Evolutionary conservation across 1,140 invertebrate species (phyloP).

Genomic region (Bombus affinis): DNA sequence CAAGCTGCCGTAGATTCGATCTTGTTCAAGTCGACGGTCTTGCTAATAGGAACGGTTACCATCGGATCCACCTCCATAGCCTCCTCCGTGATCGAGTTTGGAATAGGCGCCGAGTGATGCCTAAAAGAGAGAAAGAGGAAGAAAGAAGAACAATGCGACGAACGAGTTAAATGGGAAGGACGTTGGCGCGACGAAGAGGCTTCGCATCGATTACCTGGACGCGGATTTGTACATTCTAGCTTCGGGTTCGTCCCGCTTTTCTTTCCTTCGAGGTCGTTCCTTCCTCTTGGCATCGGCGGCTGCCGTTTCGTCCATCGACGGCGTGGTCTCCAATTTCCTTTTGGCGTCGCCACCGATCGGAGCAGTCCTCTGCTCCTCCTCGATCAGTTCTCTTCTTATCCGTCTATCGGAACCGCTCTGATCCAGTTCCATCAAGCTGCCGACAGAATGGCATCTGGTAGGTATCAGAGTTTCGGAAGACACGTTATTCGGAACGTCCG

Average conservation of each 20-base stretch:
- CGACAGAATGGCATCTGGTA: conserved; percentile 86
- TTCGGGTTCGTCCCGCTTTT: conserved; percentile 72
- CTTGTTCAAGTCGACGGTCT: conserved; percentile 52
- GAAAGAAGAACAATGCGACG: too few relatives aligned
- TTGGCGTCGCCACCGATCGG: conserved; percentile 83
- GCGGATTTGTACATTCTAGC: conserved; percentile 67
- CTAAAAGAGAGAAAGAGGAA: conserved; percentile 30
- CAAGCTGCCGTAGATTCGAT: conserved; percentile 54
- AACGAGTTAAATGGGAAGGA: neutral
- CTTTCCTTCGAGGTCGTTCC: conserved; percentile 81
- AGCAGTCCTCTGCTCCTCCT: conserved; percentile 79
- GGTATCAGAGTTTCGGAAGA: conserved; percentile 80
- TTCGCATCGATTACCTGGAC: conserved; percentile 57
- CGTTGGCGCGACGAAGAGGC: neutral
- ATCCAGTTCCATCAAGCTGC: conserved; percentile 86
- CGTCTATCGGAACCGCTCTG: conserved; percentile 84
- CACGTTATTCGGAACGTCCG: conserved; percentile 73
- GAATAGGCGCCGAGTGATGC: conserved; percentile 76
- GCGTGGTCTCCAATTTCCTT: conserved; percentile 87
- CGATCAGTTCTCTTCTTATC: conserved; percentile 86
- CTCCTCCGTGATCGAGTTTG: conserved; percentile 74
- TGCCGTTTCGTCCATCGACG: conserved; percentile 84
- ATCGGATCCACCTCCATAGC: conserved; percentile 75
- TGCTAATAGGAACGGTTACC: conserved; percentile 61
- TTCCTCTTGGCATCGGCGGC: conserved; percentile 85